These are phyloP conservation scores for Mobula birostris DNA, from an alignment of 2,113 vertebrate genomes.

Conservation along the genomic window DNA sequence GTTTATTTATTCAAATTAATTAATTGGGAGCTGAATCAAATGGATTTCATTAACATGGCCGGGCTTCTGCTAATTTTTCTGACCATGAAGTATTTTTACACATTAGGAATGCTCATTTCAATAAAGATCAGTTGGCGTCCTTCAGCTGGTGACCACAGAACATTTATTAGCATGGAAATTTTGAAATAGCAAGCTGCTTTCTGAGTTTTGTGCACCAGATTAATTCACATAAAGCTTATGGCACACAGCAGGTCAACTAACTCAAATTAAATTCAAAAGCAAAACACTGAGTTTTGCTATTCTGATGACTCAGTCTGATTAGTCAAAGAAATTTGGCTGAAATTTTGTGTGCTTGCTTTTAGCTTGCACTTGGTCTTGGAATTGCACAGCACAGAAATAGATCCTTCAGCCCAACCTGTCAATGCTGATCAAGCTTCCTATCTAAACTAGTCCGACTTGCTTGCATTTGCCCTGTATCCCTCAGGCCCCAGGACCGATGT, in stretches of 20 bases:
- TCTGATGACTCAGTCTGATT: no score
- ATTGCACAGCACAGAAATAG: no score
- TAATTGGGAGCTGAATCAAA: neutral
- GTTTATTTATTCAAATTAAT: neutral
- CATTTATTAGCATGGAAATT: neutral
- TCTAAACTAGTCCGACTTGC: no score
- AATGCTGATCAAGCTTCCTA: no score
- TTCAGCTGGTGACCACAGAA: neutral
- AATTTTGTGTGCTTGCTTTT: no score
- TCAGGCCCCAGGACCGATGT: no score
- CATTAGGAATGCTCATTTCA: neutral
- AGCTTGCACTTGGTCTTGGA: no score
- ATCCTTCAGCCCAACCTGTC: no score
- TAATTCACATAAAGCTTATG: neutral
- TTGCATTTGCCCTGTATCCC: no score
- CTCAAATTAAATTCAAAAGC: neutral
- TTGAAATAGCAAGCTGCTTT: neutral
- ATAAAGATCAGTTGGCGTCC: neutral
- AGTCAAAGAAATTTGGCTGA: no score
- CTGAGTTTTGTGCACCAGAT: neutral
- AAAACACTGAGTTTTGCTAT: neutral
- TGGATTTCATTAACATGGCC: neutral
- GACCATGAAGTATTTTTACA: slow-evolving; percentile 22
- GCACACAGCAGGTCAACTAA: neutral
- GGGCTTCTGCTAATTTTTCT: neutral